These are phyloP conservation scores for Lymantria dispar DNA, from an alignment of 2,888 invertebrate genomes.

Conservation along the genomic window DNA sequence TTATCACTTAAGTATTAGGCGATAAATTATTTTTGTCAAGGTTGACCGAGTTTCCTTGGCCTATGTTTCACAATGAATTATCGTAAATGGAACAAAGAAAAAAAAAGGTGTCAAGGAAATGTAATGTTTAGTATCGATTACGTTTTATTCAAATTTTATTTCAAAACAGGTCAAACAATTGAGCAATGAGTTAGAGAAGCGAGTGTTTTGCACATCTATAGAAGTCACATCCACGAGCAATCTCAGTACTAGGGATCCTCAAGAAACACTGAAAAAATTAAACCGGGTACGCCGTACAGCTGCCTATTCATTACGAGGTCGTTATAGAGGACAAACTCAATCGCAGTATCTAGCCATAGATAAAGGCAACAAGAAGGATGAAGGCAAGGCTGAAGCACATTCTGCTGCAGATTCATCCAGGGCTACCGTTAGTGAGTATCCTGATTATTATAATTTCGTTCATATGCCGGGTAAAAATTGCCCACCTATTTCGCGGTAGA, in stretches of 20 bases:
- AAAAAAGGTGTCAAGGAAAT: constrained; percentile 43
- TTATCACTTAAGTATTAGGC: constrained; percentile 34
- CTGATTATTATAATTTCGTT: too few relatives aligned
- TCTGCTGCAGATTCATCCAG: constrained; percentile 87
- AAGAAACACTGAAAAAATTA: constrained; percentile 11
- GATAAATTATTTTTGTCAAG: constrained; percentile 62
- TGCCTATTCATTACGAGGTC: constrained; percentile 55
- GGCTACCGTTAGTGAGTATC: constrained; percentile 87
- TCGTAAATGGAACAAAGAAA: constrained; percentile 46
- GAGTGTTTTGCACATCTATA: constrained; percentile 41
- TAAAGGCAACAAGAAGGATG: constrained; percentile 79
- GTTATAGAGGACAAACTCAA: constrained; percentile 90
- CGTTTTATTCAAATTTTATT: constrained; percentile 2
- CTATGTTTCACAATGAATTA: constrained; percentile 60
- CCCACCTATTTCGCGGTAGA: neutral
- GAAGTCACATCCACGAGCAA: constrained; percentile 18
- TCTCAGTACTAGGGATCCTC: constrained; percentile 3
- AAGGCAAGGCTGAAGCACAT: constrained; percentile 92
- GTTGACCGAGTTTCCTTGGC: constrained; percentile 60
- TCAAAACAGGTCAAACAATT: constrained; percentile 48
- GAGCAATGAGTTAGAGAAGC: constrained; percentile 18
- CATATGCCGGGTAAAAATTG: too few relatives aligned
- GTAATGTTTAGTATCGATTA: neutral
- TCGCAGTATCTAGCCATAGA: constrained; percentile 89
- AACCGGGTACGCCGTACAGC: constrained; percentile 50